A percentile compares a stretch with the other conserved stretches of the same genome.
phyloP scores from a whole-genome alignment of 2,113 vertebrate species.

The Fukomys damarensis region DNA sequence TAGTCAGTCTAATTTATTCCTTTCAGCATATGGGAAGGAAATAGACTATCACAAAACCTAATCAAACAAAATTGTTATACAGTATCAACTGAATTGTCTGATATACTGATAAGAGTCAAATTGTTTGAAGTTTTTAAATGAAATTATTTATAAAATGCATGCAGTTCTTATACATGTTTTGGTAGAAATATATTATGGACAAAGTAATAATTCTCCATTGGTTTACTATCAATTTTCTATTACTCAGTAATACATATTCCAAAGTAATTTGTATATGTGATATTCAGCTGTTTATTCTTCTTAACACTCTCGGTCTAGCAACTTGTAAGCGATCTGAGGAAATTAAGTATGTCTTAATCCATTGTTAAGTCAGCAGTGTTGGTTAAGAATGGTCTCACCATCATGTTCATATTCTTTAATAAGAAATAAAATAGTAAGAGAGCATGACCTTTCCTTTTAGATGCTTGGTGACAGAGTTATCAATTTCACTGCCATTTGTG shows the following conservation, averaged over 20 bases:
- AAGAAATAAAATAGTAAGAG: not conserved
- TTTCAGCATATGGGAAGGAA: not conserved
- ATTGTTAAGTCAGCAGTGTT: not conserved
- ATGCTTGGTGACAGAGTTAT: not conserved
- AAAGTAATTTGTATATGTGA: not conserved
- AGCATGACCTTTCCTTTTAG: accelerated
- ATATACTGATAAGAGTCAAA: not conserved
- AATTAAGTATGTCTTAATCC: not conserved
- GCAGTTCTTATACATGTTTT: not conserved
- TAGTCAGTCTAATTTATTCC: not conserved
- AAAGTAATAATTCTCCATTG: not conserved
- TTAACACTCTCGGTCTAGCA: not conserved
- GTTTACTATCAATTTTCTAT: not conserved
- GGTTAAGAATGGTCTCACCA: not conserved
- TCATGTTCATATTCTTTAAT: not conserved
- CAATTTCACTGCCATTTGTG: not conserved
- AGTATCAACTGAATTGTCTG: not conserved
- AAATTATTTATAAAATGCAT: not conserved
- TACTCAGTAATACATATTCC: not conserved
- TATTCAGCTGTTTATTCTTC: not conserved
- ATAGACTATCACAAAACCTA: not conserved
- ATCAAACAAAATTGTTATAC: not conserved
- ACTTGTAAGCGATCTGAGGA: not conserved
- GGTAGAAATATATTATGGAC: not conserved
- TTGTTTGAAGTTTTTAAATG: not conserved